Base-by-base conservation (phyloP, 2,797 vertebrate species). In the Paguma larvata region DNA sequence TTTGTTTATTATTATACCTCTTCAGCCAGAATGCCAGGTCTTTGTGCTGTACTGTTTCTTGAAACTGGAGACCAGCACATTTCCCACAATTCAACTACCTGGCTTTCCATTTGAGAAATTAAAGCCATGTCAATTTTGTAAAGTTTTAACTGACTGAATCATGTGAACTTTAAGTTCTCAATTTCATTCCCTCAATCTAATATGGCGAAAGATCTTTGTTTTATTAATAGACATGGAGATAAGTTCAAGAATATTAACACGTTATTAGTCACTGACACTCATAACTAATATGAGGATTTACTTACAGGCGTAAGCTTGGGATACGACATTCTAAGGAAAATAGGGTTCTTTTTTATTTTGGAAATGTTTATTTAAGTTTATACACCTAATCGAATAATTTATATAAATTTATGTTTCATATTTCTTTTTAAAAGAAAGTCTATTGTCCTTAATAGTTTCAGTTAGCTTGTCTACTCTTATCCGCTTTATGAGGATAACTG, bases 1-100 rank as follows among this genome's bases (percentile, higher is more conserved):
- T 97, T 65, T 97, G 72, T 97, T 97, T 97, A 91, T 97, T 97
- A 93, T 98, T 97, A 92, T 2, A 96, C 25, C 75, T 94, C 85
- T 92, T 97, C 51, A 93, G 96, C 78, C 56, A 96, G 85, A 92
- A 95, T 93, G 96, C 93, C 86, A 97, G 78, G 85, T 96, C 85
- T 97, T 97, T 97, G 95, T 98, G 78, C 82, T 92, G 51, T 77
- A 65, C 77, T 95, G 34, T 93, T 97, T 95, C 85, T 95, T 97
- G 94, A 95, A 97, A 95, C 32, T 97, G 38, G 90, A 97, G 92
- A 97, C 83, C 21, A 89, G 84, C 46, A 94, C 51, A 97, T 86
- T 95, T 96, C 89, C 75, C 95, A 89, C 87, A 95, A 92, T 97
- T 96, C 90, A 95, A 92, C 95, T 95, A 97, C 80, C 91, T 95